These are phyloP conservation scores for Schrankia costaestrigalis DNA, from an alignment of 2,888 invertebrate species.

Conservation along the genomic window DNA sequence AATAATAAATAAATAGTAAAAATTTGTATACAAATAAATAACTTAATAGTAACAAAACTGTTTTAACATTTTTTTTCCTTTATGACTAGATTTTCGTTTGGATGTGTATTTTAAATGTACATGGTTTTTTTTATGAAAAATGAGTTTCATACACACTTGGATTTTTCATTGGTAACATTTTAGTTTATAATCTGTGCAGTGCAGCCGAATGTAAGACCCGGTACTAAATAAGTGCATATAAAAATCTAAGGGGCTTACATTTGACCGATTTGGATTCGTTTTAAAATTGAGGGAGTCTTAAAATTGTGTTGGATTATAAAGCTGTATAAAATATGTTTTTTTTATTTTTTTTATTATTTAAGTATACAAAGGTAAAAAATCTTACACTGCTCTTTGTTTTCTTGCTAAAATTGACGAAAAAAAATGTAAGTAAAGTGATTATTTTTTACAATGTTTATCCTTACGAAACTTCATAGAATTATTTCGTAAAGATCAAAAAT, in stretches of 20 bases:
- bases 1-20: constrained; percentile 63
- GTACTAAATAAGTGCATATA: constrained; percentile 21
- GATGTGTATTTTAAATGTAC: constrained; percentile 27
- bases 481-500: no score
- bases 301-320: no score
- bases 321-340: no score
- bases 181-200: neutral
- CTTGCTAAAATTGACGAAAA: no score
- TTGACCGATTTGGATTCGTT: constrained; percentile 8
- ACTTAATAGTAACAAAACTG: constrained; percentile 61
- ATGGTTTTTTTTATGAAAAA: constrained; percentile 19
- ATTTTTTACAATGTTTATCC: no score
- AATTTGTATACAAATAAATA: constrained; percentile 71
- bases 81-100: constrained; percentile 67
- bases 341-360: no score
- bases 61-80: constrained; percentile 42
- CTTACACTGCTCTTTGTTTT: no score
- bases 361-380: no score
- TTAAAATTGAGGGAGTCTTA: no score
- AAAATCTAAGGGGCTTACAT: constrained; percentile 26
- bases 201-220: constrained; percentile 21
- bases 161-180: constrained; percentile 8
- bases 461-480: no score
- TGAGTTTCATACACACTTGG: constrained; percentile 21
- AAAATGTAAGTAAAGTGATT: no score